Evolutionary conservation across 1,140 invertebrate genomes (phyloP), one percentile per base, ranked within the genome.

Genomic region (Pogonognathellus flavescens): DNA sequence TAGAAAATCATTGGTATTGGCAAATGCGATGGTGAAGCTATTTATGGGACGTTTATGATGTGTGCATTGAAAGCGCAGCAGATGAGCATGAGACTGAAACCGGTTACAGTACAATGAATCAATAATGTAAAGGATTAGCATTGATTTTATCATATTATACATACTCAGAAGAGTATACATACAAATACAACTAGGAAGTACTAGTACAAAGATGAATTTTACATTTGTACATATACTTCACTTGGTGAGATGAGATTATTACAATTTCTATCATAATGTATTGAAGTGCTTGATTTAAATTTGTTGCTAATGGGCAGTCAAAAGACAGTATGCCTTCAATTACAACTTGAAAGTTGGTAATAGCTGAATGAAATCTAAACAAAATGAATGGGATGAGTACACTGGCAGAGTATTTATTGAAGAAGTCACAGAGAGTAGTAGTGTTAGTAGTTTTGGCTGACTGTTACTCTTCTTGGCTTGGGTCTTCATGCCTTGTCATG

Each of bases 271-370:
- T 41, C 31, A 66, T 25, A 66, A 25, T 66, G 22, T 66, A 31
- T 25, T 41, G 10, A 25, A 22, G 62, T 66, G 25, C 14, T 66
- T 66, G 62, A 66, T 20, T 66, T 66, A 20, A 13, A 10, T 22
- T 66, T 66, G 62, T 66, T 66, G 25, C 62, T 66, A 66, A 66
- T 66, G 62, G 62, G 62, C 62, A 66, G 62, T 66, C 62, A 66
- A 66, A 66, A 66, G 22, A 66, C 9, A 25, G 22, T 66, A 66
- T 66, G 62, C 20, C 20, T 66, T 25, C 20, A 66, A 66, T 66
- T 66, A 66, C 62, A 66, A 20, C 14, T 66, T 14, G 25, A 66
- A 18, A 25, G 62, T 9, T 25, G 62, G 62, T 66, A 66, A 66
- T 66, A 11, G 22, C 25, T 66, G 62, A 31, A 66, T 66, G 20